A percentile compares a stretch with the other conserved stretches of the same genome.
Conservation (phyloP, 1,140 invertebrate genomes). For the Globodera rostochiensis region DNA sequence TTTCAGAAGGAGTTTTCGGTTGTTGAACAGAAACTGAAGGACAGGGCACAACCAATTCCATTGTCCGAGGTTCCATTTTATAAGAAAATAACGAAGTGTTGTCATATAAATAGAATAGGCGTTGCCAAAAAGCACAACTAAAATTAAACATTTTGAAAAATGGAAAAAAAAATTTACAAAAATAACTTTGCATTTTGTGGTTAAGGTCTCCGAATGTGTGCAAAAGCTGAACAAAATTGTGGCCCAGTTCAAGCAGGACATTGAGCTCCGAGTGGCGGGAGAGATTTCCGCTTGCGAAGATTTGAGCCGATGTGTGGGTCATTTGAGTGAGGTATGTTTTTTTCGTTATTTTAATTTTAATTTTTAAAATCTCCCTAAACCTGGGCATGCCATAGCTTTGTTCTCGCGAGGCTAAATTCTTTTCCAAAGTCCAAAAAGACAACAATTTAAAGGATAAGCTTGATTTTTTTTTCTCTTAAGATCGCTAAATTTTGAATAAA, state of each 20-base stretch:
- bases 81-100: slow-evolving; percentile 10
- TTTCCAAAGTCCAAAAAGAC: too few species aligned
- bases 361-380: too few species aligned
- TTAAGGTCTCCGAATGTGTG: slow-evolving; percentile 39
- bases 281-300: slow-evolving; percentile 83
- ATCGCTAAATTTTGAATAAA: too few species aligned
- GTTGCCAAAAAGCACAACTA: slow-evolving; percentile 13
- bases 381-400: too few species aligned
- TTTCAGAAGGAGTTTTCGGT: slow-evolving; percentile 43
- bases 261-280: slow-evolving; percentile 87
- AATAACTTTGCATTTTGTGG: slow-evolving; percentile 8
- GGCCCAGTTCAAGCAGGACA: slow-evolving; percentile 59
- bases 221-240: slow-evolving; percentile 31
- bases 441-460: too few species aligned
- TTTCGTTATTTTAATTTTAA: too few species aligned
- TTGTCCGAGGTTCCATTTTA: slow-evolving; percentile 40
- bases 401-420: too few species aligned
- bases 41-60: slow-evolving; percentile 35
- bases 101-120: slow-evolving; percentile 3
- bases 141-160: too few species aligned
- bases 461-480: too few species aligned
- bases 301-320: slow-evolving; percentile 86
- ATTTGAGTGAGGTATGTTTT: slow-evolving; percentile 73
- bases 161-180: not conserved
- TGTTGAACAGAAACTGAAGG: slow-evolving; percentile 42